phyloP scores from a whole-genome alignment of 1,140 invertebrate species.

The Leguminivora glycinivorella region DNA sequence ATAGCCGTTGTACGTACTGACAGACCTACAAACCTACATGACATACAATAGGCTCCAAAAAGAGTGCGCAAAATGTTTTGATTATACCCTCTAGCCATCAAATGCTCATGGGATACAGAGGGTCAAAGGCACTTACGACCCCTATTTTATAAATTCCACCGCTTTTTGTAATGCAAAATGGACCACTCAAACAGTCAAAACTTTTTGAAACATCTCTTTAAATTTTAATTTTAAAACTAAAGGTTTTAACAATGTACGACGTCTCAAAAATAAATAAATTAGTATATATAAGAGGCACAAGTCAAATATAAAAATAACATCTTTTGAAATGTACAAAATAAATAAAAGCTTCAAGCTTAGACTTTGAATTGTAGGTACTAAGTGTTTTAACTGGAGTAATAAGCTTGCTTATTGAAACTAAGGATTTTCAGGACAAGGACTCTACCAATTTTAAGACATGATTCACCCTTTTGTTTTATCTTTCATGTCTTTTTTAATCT shows the following conservation, averaged over 20 bases:
- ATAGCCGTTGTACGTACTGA: no score
- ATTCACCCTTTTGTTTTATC: not conserved
- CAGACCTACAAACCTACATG: no score
- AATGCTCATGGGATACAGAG: not conserved
- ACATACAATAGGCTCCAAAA: not conserved
- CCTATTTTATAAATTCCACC: not conserved
- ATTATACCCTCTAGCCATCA: not conserved
- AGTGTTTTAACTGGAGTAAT: not conserved
- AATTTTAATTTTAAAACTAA: not conserved
- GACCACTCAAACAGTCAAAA: not conserved
- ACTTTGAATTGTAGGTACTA: not conserved
- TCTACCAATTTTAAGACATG: not conserved
- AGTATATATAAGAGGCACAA: no score
- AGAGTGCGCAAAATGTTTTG: not conserved
- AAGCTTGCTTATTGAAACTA: slow-evolving; percentile 1
- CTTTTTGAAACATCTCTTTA: not conserved
- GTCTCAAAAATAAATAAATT: no score
- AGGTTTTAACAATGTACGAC: no score
- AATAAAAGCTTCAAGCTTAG: not conserved
- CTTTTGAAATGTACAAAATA: not conserved
- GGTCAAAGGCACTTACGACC: not conserved
- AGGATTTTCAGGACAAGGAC: not conserved
- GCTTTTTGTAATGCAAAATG: not conserved
- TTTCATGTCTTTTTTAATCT: not conserved
- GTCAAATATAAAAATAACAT: no score